Evolutionary conservation across 2,888 invertebrate species (phyloP).

Genomic region (Erannis defoliaria): DNA sequence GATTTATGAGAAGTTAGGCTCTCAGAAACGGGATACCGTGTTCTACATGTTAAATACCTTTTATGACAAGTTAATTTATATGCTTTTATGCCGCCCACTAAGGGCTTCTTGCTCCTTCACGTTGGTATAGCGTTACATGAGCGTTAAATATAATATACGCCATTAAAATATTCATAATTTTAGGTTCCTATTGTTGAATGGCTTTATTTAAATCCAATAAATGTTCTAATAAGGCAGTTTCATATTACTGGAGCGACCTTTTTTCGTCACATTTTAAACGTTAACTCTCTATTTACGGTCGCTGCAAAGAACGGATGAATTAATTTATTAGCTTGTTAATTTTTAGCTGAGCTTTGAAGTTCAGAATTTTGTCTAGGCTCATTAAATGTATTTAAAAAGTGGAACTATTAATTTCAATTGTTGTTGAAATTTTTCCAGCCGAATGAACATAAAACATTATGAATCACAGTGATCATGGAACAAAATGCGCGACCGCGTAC

Average conservation of each 20-base stretch:
- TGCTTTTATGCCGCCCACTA: slow-evolving; percentile 64
- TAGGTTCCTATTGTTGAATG: slow-evolving; percentile 24
- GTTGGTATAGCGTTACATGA: slow-evolving; percentile 64
- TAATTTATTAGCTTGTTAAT: not conserved
- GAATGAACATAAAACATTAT: slow-evolving; percentile 30
- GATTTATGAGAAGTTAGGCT: not conserved
- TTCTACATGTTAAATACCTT: slow-evolving; percentile 68
- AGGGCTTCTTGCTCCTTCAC: slow-evolving; percentile 52
- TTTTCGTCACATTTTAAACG: not conserved
- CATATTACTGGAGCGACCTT: slow-evolving; percentile 1
- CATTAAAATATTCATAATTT: slow-evolving; percentile 41
- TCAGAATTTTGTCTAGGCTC: not conserved
- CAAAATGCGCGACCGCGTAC: slow-evolving; percentile 72
- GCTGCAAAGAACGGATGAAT: not conserved
- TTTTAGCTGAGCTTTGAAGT: not conserved
- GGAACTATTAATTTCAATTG: slow-evolving; percentile 19
- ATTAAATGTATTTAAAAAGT: slow-evolving; percentile 1
- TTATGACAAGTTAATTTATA: slow-evolving; percentile 76
- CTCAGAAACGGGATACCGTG: slow-evolving; percentile 46
- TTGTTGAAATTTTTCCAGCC: not conserved
- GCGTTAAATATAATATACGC: slow-evolving; percentile 55
- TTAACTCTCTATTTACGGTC: not conserved
- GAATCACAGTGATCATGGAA: slow-evolving; percentile 63
- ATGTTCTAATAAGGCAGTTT: slow-evolving; percentile 28
- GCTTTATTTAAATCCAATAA: slow-evolving; percentile 55